These are phyloP conservation scores for Linepithema humile DNA, from an alignment of 1,140 invertebrate genomes.

Conservation along the genomic window DNA sequence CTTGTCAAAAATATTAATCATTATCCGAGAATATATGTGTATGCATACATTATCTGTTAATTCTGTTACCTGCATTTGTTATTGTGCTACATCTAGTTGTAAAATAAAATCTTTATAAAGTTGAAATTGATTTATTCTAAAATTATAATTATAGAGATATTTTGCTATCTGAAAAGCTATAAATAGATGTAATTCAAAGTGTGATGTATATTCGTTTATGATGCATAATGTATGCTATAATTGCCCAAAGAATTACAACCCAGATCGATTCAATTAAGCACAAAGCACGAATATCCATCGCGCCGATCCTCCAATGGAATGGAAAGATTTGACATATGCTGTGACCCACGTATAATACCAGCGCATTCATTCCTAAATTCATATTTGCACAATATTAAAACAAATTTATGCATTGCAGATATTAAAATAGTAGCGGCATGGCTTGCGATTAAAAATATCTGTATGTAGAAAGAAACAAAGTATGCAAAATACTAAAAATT, in stretches of 20 bases:
- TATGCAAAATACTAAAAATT: not conserved
- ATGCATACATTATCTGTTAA: conserved; percentile 42
- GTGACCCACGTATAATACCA: conserved; percentile 94
- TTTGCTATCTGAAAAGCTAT: not conserved
- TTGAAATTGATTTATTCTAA: conserved; percentile 23
- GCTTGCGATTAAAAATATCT: too few species aligned
- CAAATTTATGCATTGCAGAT: not conserved
- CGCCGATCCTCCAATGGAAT: conserved; percentile 90
- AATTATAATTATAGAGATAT: not conserved
- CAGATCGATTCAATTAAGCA: conserved; percentile 91
- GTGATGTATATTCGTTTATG: conserved; percentile 89
- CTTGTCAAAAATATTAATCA: conserved; percentile 50
- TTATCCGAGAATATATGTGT: conserved; percentile 42
- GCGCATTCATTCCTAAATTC: conserved; percentile 94
- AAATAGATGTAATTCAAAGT: conserved; percentile 81
- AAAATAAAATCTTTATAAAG: conserved; percentile 77
- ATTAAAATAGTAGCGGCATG: too few species aligned
- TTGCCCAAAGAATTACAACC: conserved; percentile 92
- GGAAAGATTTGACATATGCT: conserved; percentile 92
- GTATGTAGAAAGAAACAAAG: too few species aligned
- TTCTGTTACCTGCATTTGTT: conserved; percentile 65
- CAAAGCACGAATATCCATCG: conserved; percentile 90
- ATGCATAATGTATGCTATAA: conserved; percentile 90
- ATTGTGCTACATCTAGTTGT: conserved; percentile 72
- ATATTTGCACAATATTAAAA: conserved; percentile 67